Conservation (phyloP, 2,888 invertebrate genomes). For the Seira musarum region DNA sequence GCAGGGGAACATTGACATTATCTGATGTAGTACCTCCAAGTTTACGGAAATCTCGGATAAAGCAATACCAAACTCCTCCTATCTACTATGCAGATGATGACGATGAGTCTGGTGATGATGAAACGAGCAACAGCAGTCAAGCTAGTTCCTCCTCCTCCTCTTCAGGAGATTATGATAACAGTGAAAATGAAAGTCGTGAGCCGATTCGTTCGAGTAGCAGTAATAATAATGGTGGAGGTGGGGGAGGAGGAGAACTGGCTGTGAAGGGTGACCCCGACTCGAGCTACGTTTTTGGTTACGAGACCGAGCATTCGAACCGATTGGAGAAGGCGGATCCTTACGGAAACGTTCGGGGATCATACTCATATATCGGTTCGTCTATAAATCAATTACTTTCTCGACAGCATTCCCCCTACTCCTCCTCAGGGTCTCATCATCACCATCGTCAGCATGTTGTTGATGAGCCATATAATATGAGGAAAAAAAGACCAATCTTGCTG, state of each 20-base stretch:
- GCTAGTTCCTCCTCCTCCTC: conserved; percentile 31
- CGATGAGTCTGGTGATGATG: conserved; percentile 46
- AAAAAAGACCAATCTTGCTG: not conserved
- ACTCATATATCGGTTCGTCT: conserved; percentile 57
- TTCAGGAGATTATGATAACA: conserved; percentile 29
- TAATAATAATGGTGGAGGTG: not conserved
- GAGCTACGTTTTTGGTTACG: conserved; percentile 66
- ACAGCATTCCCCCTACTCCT: not conserved
- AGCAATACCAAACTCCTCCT: conserved; percentile 60
- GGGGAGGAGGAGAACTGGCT: conserved; percentile 18
- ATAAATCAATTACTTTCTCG: conserved; percentile 23
- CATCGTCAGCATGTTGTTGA: conserved; percentile 2
- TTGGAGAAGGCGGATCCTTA: conserved; percentile 60
- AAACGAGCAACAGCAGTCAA: conserved; percentile 21
- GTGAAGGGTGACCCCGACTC: conserved; percentile 55
- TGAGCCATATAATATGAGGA: not conserved
- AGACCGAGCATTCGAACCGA: conserved; percentile 60
- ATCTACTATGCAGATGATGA: conserved; percentile 59
- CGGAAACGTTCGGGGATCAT: conserved; percentile 64
- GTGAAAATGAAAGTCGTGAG: conserved; percentile 35
- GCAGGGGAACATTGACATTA: conserved; percentile 48
- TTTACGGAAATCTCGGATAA: conserved; percentile 51
- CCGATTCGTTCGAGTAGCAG: not conserved
- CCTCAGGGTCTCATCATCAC: not conserved
- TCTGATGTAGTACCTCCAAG: conserved; percentile 54